Base-by-base conservation (phyloP, 2,797 vertebrate genomes). In the Scleropages formosus region DNA sequence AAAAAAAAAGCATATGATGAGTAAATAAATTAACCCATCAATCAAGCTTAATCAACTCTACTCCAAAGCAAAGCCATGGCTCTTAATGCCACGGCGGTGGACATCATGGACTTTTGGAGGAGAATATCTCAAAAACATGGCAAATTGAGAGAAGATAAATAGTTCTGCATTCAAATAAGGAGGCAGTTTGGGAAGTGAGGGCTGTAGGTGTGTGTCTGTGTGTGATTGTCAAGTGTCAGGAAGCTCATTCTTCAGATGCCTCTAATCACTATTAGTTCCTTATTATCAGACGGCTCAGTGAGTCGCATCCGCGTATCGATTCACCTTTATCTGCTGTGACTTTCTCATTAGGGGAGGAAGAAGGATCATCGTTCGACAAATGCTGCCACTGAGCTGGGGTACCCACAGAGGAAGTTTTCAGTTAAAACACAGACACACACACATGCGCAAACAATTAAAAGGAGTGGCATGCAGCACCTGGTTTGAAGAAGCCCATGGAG, bases 261-360 rank as follows among this genome's bases (percentile, higher is more conserved):
- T 51, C 76, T 39, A 77, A 73, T 74, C 76, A 69, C 56, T 68
- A 63, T 69, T 78, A 73, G 72, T 78, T 74, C 69, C 64, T 79
- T 78, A 75, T 66, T 74, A 26, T 62, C 69, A 71, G 66, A 74
- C 75, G 78, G 74, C 77, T 64, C 46, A 18, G 68, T 79, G 58
- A 79, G 73, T 77, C 82, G 78, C 66, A 77, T 31, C 47, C 74
- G 16, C 44, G 75, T 74, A 82, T 80, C 75, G 84, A 82, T 84
- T 79, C 61, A 59, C 51, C 70, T 39, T 74, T 78, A 56, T 70
- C 71, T 61, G 12, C 70, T 27, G 66, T 49, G 61, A 60, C 72
- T 72, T 74, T 60, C 72, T 74, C 72, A 73, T 81, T 77, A 67
- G 59, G 31, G 58, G 53, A 65, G 60, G 56, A 68, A 75, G 67